A percentile compares a stretch with the other conserved stretches of the same genome.
phyloP scores from a whole-genome alignment of 2,797 vertebrate species.

The Spinus olivaceus region DNA sequence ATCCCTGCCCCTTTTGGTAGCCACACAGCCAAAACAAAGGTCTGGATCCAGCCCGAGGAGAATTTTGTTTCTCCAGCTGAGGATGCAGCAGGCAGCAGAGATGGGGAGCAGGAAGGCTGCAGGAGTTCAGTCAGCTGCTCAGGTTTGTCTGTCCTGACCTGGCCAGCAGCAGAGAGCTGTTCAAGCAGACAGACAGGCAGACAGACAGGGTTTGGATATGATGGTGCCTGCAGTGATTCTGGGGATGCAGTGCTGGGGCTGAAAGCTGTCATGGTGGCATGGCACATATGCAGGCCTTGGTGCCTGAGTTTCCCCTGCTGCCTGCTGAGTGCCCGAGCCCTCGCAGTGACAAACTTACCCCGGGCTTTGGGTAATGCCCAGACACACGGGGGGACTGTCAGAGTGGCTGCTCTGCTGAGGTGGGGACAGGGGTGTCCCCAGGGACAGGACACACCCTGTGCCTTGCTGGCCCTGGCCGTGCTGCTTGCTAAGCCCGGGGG shows the following conservation, averaged over 20 bases:
- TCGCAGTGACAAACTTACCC: rapidly evolving
- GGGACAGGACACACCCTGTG: not conserved
- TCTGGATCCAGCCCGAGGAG: not conserved
- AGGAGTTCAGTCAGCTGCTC: not conserved
- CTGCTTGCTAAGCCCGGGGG: not conserved
- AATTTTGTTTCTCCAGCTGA: not conserved
- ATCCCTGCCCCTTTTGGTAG: not conserved
- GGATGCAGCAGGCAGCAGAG: not conserved
- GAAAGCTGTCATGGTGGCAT: rapidly evolving
- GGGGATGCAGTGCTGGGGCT: not conserved
- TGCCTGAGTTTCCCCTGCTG: not conserved
- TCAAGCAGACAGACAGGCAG: not conserved
- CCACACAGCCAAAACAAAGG: rapidly evolving
- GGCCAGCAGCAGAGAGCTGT: not conserved
- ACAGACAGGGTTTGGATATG: rapidly evolving
- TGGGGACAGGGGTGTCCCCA: not conserved
- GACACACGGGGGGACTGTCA: rapidly evolving
- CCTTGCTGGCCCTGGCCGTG: not conserved
- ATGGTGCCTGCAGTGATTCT: not conserved
- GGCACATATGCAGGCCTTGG: rapidly evolving
- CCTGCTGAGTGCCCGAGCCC: rapidly evolving
- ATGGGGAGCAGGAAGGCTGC: not conserved
- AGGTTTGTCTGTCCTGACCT: not conserved
- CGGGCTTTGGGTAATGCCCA: not conserved
- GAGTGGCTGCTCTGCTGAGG: not conserved